phyloP scores from a whole-genome alignment of 2,113 vertebrate genomes.

The Thalassoma bifasciatum region DNA sequence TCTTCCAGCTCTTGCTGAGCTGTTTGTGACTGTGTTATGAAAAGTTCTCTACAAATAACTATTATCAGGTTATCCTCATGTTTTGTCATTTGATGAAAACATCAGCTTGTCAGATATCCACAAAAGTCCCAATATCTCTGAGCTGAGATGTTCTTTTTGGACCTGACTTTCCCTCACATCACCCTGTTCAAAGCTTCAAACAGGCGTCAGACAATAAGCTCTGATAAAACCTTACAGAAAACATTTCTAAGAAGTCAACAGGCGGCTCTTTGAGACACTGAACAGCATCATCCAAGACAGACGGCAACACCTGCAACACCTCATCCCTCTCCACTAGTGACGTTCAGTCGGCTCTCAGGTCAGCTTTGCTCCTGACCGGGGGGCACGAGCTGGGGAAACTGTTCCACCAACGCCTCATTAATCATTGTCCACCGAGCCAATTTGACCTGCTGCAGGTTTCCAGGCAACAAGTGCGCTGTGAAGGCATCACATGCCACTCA shows the following conservation, averaged over 20 bases:
- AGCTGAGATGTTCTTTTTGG: neutral
- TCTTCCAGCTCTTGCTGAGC: too few relatives aligned
- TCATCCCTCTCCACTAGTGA: conserved; percentile 1
- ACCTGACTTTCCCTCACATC: neutral
- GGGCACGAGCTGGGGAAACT: conserved; percentile 2
- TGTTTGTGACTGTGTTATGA: too few relatives aligned
- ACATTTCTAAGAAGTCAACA: neutral
- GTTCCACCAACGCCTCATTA: conserved; percentile 40
- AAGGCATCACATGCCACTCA: conserved; percentile 10
- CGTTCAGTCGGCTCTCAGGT: neutral
- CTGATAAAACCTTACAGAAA: neutral
- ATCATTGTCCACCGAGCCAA: conserved; percentile 38
- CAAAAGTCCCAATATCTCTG: too few relatives aligned
- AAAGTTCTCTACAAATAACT: too few relatives aligned
- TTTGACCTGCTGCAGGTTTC: conserved; percentile 42
- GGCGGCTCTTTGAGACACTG: neutral
- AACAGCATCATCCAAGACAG: neutral
- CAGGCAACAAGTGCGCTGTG: conserved; percentile 49
- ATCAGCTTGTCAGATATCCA: too few relatives aligned
- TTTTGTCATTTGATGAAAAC: too few relatives aligned
- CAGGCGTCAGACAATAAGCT: neutral
- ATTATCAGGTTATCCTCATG: too few relatives aligned
- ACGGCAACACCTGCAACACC: neutral
- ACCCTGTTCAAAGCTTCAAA: neutral
- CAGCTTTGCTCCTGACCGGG: neutral